Base-by-base conservation (phyloP, 2,797 vertebrate species). In the Cryptoblepharus egeriae region DNA sequence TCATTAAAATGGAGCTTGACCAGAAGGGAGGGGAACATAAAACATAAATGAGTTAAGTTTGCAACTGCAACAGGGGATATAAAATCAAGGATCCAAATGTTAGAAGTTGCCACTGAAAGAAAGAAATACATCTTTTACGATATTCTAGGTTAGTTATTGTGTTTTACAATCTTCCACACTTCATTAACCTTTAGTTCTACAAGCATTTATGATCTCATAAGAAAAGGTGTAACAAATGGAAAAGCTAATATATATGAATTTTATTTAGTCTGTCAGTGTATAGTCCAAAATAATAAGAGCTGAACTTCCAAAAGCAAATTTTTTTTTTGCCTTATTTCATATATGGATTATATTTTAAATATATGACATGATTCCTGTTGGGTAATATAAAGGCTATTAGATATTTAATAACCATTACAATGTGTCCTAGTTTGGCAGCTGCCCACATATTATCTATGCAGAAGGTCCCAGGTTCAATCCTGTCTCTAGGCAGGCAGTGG, bases 161-260 rank as follows among this genome's bases (percentile, higher is more conserved):
- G 93, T 95, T 96, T 95, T 94, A 95, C 94, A 95, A 95, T 94
- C 88, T 87, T 95, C 94, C 95, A 96, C 95, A 96, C 94, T 95
- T 95, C 96, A 96, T 96, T 97, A 97, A 96, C 96, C 96, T 96
- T 96, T 96, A 95, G 91, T 96, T 95, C 94, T 88, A 87, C 92
- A 86, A 93, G 93, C 96, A 96, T 97, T 96, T 96, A 96, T 95
- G 95, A 95, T 93, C 94, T 95, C 93, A 93, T 94, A 95, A 95
- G 94, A 93, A 95, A 94, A 95, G 96, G 96, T 96, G 96, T 95
- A 95, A 96, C 96, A 96, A 95, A 94, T 91, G 93, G 94, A 95
- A 83, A 95, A 94, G 94, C 94, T 94, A 94, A 94, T 94, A 93
- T 88, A 88, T 90, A 71, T 88, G 93, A 72, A 85, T 83, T 71